Conservation (phyloP, 2,113 vertebrate genomes). For the Trichechus manatus region DNA sequence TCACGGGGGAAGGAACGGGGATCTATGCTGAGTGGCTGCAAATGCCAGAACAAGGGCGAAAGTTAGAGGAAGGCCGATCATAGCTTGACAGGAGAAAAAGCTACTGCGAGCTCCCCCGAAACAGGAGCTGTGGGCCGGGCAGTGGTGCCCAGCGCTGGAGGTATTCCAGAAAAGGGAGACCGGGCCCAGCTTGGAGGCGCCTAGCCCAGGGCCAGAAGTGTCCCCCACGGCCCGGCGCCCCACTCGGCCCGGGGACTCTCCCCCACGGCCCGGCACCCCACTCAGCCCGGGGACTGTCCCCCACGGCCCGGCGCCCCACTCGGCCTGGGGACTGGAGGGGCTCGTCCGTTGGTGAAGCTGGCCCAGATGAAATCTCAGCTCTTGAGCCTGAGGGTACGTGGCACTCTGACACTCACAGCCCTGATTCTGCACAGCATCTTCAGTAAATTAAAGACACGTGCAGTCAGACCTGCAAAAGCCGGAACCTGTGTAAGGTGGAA, state of each 20-base stretch:
- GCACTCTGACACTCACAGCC: rapidly evolving
- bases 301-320: too few relatives aligned
- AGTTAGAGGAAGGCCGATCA: not conserved
- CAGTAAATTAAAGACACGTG: rapidly evolving
- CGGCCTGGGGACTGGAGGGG: too few relatives aligned
- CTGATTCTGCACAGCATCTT: rapidly evolving
- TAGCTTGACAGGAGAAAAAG: not conserved
- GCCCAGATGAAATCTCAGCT: rapidly evolving
- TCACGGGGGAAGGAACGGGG: rapidly evolving
- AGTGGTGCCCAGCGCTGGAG: too few relatives aligned
- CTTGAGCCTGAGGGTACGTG: rapidly evolving
- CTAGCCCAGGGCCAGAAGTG: not conserved
- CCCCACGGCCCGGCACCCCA: too few relatives aligned
- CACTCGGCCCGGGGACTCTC: too few relatives aligned
- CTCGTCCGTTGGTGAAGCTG: rapidly evolving
- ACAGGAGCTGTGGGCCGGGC: not conserved
- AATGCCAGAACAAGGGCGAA: not conserved
- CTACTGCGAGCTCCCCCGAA: not conserved
- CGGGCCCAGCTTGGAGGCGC: not conserved
- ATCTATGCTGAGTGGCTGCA: not conserved
- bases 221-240: not conserved
- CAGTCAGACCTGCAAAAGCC: not conserved
- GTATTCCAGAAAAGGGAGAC: not conserved
- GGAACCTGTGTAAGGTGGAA: too few relatives aligned
- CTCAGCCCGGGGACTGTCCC: too few relatives aligned